A percentile compares a stretch with the other conserved stretches of the same genome.
These are phyloP conservation scores for Xanthia togata DNA, from an alignment of 2,888 invertebrate species.

Conservation along the genomic window DNA sequence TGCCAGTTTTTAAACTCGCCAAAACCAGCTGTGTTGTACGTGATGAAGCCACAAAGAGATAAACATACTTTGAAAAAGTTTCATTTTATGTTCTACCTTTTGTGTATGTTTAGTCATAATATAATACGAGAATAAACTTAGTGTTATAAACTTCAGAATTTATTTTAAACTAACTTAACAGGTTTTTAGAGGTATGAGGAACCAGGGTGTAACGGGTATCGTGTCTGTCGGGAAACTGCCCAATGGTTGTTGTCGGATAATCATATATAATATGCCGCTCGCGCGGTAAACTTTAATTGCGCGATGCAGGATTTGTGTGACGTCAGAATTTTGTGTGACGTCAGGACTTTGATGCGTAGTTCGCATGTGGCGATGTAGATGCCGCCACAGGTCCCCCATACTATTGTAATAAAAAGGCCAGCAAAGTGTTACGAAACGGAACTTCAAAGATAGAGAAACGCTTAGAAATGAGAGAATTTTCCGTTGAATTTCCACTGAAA, in stretches of 20 bases:
- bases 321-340: too few relatives aligned
- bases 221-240: too few relatives aligned
- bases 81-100: conserved; percentile 13
- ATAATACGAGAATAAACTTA: not conserved
- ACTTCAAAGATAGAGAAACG: not conserved
- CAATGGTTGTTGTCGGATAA: too few relatives aligned
- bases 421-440: not conserved
- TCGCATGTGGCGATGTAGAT: too few relatives aligned
- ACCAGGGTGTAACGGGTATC: too few relatives aligned
- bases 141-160: not conserved
- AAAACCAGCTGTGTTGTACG: conserved; percentile 24
- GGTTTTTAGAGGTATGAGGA: too few relatives aligned
- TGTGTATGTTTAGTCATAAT: not conserved
- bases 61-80: conserved; percentile 23
- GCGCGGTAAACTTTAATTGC: too few relatives aligned
- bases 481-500: conserved; percentile 1
- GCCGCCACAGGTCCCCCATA: too few relatives aligned
- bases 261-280: too few relatives aligned
- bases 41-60: conserved; percentile 17
- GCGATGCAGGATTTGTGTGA: too few relatives aligned
- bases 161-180: not conserved
- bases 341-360: too few relatives aligned
- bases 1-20: conserved; percentile 4
- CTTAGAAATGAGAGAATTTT: not conserved
- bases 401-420: not conserved